phyloP scores from a whole-genome alignment of 2,888 invertebrate genomes.

The Laspeyria flexula region DNA sequence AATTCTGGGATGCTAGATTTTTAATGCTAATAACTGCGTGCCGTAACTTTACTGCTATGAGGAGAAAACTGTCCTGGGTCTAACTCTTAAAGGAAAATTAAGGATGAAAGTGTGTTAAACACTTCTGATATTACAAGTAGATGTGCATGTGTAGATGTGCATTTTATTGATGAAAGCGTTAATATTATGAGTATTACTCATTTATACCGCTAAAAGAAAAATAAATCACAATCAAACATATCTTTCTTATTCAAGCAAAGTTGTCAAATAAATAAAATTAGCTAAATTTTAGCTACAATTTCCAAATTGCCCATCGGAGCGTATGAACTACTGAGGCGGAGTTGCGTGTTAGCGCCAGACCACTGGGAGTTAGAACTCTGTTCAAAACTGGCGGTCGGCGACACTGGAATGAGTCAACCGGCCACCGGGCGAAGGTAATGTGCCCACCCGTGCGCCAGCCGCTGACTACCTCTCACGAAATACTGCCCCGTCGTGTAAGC shows the following conservation, averaged over 20 bases:
- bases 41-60: background rate
- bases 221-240: slow-evolving; percentile 18
- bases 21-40: background rate
- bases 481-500: slow-evolving; percentile 36
- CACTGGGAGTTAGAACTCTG: slow-evolving; percentile 65
- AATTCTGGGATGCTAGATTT: slow-evolving; percentile 9
- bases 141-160: no score
- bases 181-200: background rate
- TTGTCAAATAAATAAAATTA: slow-evolving; percentile 47
- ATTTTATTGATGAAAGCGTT: no score
- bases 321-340: slow-evolving; percentile 74
- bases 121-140: background rate
- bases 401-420: slow-evolving; percentile 69
- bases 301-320: slow-evolving; percentile 70
- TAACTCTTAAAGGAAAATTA: background rate
- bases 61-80: background rate
- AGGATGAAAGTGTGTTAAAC: background rate
- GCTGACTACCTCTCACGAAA: slow-evolving; percentile 49
- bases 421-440: slow-evolving; percentile 61
- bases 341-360: slow-evolving; percentile 76
- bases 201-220: background rate
- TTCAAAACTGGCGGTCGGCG: slow-evolving; percentile 64
- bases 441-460: slow-evolving; percentile 58
- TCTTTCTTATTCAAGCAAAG: slow-evolving; percentile 28
- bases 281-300: slow-evolving; percentile 63